Conservation (phyloP, 1,140 invertebrate genomes). For the Drosophila orosa region DNA sequence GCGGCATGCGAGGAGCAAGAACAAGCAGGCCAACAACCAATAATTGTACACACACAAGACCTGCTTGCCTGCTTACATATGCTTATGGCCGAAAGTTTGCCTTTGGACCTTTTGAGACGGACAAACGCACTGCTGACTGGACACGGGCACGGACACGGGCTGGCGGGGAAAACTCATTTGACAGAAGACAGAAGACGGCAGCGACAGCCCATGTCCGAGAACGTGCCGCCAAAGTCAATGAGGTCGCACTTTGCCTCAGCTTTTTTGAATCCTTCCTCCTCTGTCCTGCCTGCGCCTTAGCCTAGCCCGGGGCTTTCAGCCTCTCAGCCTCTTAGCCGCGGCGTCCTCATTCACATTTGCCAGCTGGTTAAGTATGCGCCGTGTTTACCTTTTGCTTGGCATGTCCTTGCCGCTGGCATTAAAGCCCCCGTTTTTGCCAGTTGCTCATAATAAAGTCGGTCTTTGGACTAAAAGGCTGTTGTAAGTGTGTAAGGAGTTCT, state of each 20-base stretch:
- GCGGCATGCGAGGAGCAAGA: conserved; percentile 61
- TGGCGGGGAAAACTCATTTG: conserved; percentile 38
- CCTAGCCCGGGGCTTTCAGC: conserved; percentile 36
- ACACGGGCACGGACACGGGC: conserved; percentile 13
- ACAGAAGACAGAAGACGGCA: conserved; percentile 19
- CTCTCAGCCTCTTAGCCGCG: conserved; percentile 39
- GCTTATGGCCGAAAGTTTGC: conserved; percentile 41
- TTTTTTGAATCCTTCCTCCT: not conserved
- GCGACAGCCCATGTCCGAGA: conserved; percentile 29
- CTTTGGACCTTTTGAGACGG: not conserved
- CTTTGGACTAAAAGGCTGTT: not conserved
- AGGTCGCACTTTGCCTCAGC: conserved; percentile 53
- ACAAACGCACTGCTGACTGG: conserved; percentile 37
- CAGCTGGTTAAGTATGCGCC: conserved; percentile 59
- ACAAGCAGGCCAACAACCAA: conserved; percentile 47
- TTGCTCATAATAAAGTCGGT: conserved; percentile 47
- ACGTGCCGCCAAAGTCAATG: conserved; percentile 76
- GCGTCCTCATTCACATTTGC: conserved; percentile 58
- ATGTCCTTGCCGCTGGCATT: conserved; percentile 67
- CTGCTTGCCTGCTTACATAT: conserved; percentile 57
- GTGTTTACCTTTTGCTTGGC: conserved; percentile 65
- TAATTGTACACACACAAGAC: conserved; percentile 47
- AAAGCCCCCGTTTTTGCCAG: conserved; percentile 15
- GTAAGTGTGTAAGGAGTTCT: conserved; percentile 38
- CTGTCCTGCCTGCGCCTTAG: not conserved